Evolutionary conservation across 92 coral and sea anemone genomes (phyloP).

Genomic region (Palythoa heliodiscus): DNA sequence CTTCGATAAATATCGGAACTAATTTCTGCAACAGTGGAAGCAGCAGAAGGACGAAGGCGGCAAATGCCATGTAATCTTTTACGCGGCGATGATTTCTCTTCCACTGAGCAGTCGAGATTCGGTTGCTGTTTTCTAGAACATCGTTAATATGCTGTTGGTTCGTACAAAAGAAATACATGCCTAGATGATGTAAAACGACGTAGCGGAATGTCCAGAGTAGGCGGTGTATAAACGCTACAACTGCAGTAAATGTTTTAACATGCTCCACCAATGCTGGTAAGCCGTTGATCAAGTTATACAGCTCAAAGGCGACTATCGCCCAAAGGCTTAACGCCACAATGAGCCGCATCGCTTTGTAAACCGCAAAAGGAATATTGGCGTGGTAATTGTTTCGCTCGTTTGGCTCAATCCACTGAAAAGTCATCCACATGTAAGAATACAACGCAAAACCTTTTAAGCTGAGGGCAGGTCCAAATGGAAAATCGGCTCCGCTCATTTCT

Average conservation of each 20-base stretch:
- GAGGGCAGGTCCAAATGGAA: not conserved
- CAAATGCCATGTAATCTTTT: conserved; percentile 55
- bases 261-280: conserved; percentile 41
- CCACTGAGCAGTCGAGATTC: conserved; percentile 43
- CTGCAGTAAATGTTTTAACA: conserved; percentile 48
- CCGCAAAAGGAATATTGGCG: conserved; percentile 22
- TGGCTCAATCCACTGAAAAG: conserved; percentile 68
- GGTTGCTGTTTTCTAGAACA: conserved; percentile 38
- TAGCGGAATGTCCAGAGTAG: conserved; percentile 61
- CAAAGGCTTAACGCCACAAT: conserved; percentile 55
- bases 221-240: conserved; percentile 61
- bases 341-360: conserved; percentile 45
- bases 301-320: conserved; percentile 51
- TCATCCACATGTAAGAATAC: conserved; percentile 58
- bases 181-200: conserved; percentile 56
- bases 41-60: conserved; percentile 49
- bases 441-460: conserved; percentile 43
- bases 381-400: conserved; percentile 38
- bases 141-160: conserved; percentile 48
- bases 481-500: not conserved
- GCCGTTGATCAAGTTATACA: conserved; percentile 52
- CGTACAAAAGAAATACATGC: conserved; percentile 48
- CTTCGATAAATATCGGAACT: conserved; percentile 62
- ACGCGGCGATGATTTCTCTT: conserved; percentile 30
- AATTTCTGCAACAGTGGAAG: conserved; percentile 56